These are phyloP conservation scores for Urophycis tenuis DNA, from an alignment of 2,797 vertebrate genomes.

Conservation along the genomic window DNA sequence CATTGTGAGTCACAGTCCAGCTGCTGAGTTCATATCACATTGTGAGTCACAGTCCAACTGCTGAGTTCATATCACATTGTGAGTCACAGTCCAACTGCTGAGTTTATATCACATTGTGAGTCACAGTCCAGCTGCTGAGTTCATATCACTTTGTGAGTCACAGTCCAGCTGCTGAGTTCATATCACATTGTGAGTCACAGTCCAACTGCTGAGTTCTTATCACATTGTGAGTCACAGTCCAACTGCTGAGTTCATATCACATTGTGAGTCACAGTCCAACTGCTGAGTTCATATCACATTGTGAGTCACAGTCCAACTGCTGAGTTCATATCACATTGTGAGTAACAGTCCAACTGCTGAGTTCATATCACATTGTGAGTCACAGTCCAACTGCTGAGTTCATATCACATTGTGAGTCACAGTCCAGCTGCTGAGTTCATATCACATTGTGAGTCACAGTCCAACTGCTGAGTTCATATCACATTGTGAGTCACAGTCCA, in stretches of 20 bases:
- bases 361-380: constrained; percentile 24
- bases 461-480: no score
- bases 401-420: no score
- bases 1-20: constrained; percentile 17
- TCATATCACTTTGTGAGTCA: constrained; percentile 19
- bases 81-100: constrained; percentile 11
- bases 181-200: no score
- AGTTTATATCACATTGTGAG: no score
- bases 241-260: no score
- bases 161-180: constrained; percentile 7
- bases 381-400: constrained; percentile 8
- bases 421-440: constrained; percentile 29
- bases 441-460: constrained; percentile 16
- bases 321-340: no score
- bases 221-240: constrained; percentile 18
- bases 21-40: constrained; percentile 20
- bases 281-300: constrained; percentile 26
- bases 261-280: no score
- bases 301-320: constrained; percentile 13
- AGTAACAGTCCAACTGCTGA: constrained; percentile 27
- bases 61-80: constrained; percentile 26
- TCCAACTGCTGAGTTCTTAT: constrained; percentile 26
- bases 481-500: no score
- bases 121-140: constrained; percentile 30
- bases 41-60: constrained; percentile 23